Base-by-base conservation (phyloP, 2,888 invertebrate genomes). In the Cerastis leucographa region DNA sequence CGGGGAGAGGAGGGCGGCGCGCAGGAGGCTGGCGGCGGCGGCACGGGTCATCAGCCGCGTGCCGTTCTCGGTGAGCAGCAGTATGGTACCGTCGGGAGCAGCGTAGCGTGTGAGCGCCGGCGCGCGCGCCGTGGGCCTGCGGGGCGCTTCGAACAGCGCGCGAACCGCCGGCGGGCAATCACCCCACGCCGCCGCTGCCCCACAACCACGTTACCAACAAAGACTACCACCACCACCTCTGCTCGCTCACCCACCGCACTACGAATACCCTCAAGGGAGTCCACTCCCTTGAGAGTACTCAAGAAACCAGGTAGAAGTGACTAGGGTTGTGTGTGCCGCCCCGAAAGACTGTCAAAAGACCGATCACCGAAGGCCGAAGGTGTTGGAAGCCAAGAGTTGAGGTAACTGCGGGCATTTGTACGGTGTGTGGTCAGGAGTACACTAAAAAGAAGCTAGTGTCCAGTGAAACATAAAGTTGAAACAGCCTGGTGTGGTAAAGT, bases 1-100 rank as follows among this genome's bases (percentile, higher is more conserved):
- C 95, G 96, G 96, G 95, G 96, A 96, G 94, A 95, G 96, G 92
- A 97, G 96, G 90, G 96, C 97, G 88, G 95, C 96, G 91, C 96
- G 96, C 91, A 97, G 96, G 89, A 97, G 94, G 92, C 96, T 96
- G 90, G 96, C 96, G 91, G 96, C 96, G 86, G 96, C 97, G 87
- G 96, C 95, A 89, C 96, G 95, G 70, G 97, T 97, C 95, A 97
- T 95, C 95, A 96, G 96, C 90, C 97, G 94, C 92, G 97, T 97
- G 95, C 97, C 97, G 92, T 97, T 97, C 94, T 97, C 97, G 94
- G 97, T 97, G 95, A 97, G 97, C 93, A 97, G 97, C 93, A 97
- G 97, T 95, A 97, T 97, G 92, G 97, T 97, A 94, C 97, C 97
- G 90, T 97, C 97, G 85, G 97, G 96, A 89, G 97, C 97, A 88